Conservation (phyloP, 2,113 vertebrate species). For the Mesembrinibis cayennensis region DNA sequence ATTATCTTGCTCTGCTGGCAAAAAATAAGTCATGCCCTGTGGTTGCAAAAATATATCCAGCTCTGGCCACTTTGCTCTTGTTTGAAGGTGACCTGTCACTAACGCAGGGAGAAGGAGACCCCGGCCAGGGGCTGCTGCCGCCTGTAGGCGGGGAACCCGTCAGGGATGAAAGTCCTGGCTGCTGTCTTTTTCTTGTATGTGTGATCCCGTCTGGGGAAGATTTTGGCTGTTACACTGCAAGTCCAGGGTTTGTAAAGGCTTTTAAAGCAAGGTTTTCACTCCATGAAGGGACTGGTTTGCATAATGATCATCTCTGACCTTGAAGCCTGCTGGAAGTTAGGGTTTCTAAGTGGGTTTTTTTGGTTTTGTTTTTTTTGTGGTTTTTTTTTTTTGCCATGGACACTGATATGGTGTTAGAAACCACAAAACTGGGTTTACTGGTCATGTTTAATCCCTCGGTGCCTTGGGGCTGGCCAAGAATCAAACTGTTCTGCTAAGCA, state of each 20-base stretch:
- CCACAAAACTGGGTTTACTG: not conserved
- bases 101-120: no score
- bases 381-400: not conserved
- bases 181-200: accelerated
- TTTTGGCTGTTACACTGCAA: not conserved
- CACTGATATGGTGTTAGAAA: not conserved
- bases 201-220: not conserved
- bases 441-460: not conserved
- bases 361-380: no score
- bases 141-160: not conserved
- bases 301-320: no score
- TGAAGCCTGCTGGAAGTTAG: not conserved
- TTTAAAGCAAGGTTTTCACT: not conserved
- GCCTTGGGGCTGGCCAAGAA: not conserved
- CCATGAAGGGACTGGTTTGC: not conserved
- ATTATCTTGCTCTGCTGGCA: slow-evolving; percentile 37
- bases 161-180: not conserved
- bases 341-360: not conserved
- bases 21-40: not conserved
- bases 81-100: not conserved
- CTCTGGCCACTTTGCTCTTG: not conserved
- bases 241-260: not conserved
- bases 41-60: not conserved
- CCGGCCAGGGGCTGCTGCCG: not conserved
- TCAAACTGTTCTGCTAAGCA: not conserved